phyloP scores from a whole-genome alignment of 2,888 invertebrate species.

The Agriotes lineatus region DNA sequence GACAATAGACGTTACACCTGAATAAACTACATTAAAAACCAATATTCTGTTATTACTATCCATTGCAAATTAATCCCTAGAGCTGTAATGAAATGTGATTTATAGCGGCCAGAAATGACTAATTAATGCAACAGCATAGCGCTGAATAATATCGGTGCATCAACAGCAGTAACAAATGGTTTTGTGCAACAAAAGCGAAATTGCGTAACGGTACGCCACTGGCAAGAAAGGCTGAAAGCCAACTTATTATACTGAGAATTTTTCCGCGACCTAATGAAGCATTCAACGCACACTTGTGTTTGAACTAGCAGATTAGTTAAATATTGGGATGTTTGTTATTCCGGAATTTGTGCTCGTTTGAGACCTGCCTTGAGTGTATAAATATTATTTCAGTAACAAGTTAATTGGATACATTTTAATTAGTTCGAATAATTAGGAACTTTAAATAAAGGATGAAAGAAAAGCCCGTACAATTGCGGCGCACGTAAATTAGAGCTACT shows the following conservation, averaged over 20 bases:
- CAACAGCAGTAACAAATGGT: neutral
- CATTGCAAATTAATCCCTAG: too few relatives aligned
- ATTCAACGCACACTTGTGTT: slow-evolving; percentile 52
- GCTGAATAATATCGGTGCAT: too few relatives aligned
- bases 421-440: slow-evolving; percentile 54
- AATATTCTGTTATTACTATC: too few relatives aligned
- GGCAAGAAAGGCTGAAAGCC: slow-evolving; percentile 33
- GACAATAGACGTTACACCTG: too few relatives aligned
- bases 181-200: neutral
- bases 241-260: slow-evolving; percentile 48
- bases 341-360: slow-evolving; percentile 51
- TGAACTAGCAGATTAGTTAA: slow-evolving; percentile 55
- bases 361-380: slow-evolving; percentile 50
- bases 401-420: slow-evolving; percentile 55
- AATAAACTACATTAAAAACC: too few relatives aligned
- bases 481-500: slow-evolving; percentile 37
- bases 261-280: slow-evolving; percentile 52
- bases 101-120: too few relatives aligned
- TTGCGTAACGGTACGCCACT: slow-evolving; percentile 18
- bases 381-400: slow-evolving; percentile 55
- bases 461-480: slow-evolving; percentile 39
- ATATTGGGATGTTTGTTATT: slow-evolving; percentile 53
- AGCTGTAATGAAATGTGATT: too few relatives aligned
- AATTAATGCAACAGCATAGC: too few relatives aligned
- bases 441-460: slow-evolving; percentile 50